Evolutionary conservation across 2,888 invertebrate species (phyloP).

Genomic region (Imbricaverruca yamaguchii): DNA sequence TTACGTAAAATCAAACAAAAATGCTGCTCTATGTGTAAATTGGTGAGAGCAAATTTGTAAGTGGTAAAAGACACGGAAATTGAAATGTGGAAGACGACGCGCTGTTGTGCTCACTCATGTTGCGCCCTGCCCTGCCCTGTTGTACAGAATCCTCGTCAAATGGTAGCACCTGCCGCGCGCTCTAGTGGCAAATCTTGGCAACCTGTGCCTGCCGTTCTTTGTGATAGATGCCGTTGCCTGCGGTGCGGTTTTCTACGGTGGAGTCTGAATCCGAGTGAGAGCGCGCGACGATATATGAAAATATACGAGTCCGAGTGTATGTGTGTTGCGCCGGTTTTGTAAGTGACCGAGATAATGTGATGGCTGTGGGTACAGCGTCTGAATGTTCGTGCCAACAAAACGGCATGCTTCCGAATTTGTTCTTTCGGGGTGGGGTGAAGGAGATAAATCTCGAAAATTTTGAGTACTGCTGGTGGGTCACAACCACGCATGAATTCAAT

Average conservation of each 20-base stretch:
- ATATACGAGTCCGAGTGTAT: slow-evolving; percentile 15
- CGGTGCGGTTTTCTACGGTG: slow-evolving; percentile 20
- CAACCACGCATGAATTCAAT: too few species aligned
- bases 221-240: slow-evolving; percentile 21
- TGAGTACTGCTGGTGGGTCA: too few species aligned
- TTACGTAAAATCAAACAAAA: slow-evolving; percentile 16
- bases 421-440: too few species aligned
- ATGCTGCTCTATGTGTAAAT: background rate
- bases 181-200: slow-evolving; percentile 20
- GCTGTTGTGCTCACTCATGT: background rate
- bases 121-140: slow-evolving; percentile 19
- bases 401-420: too few species aligned
- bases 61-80: slow-evolving; percentile 18
- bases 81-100: background rate
- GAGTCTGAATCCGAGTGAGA: background rate
- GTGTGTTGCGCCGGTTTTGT: too few species aligned
- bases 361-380: too few species aligned
- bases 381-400: too few species aligned
- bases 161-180: slow-evolving; percentile 19
- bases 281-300: slow-evolving; percentile 17
- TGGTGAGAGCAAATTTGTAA: slow-evolving; percentile 9
- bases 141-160: slow-evolving; percentile 18
- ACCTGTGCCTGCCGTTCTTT: slow-evolving; percentile 18
- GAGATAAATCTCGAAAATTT: too few species aligned
- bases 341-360: too few species aligned